Conservation (phyloP, 2,797 vertebrate genomes). For the Protonibea diacanthus region DNA sequence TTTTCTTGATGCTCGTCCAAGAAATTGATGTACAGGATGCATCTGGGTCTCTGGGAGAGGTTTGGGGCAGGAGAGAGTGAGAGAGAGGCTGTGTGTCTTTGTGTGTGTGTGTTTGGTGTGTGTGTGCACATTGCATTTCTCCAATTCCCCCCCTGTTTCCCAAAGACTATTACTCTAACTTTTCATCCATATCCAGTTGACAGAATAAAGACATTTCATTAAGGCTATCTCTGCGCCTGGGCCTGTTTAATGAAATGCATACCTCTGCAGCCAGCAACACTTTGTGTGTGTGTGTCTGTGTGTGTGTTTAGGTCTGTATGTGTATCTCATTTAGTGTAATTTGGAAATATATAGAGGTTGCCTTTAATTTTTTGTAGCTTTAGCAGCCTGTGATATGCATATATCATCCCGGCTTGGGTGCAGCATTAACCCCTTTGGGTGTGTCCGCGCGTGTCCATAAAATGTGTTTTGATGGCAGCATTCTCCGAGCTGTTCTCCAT, state of each 20-base stretch:
- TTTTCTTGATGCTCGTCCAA: conserved; percentile 64
- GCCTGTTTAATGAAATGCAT: conserved; percentile 59
- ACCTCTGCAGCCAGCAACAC: conserved; percentile 38
- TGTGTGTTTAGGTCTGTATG: conserved; percentile 13
- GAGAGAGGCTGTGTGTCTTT: neutral
- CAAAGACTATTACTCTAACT: conserved; percentile 64
- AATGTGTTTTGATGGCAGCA: conserved; percentile 13
- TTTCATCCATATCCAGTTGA: conserved; percentile 70
- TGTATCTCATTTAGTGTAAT: conserved; percentile 2
- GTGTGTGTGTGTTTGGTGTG: conserved; percentile 24
- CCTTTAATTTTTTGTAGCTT: conserved; percentile 15
- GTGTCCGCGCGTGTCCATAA: neutral
- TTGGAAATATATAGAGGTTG: conserved; percentile 10
- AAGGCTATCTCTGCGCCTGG: conserved; percentile 47
- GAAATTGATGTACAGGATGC: conserved; percentile 52
- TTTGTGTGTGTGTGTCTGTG: conserved; percentile 12
- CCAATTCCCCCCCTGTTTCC: conserved; percentile 46
- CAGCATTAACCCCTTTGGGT: conserved; percentile 2
- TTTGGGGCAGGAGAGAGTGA: neutral
- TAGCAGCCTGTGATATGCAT: neutral
- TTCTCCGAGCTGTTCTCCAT: neutral
- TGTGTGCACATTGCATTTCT: conserved; percentile 35
- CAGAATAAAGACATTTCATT: conserved; percentile 71
- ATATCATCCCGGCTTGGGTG: neutral
- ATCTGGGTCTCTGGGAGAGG: conserved; percentile 32